Base-by-base conservation (phyloP, 2,797 vertebrate species). In the Coregonus sp. region DNA sequence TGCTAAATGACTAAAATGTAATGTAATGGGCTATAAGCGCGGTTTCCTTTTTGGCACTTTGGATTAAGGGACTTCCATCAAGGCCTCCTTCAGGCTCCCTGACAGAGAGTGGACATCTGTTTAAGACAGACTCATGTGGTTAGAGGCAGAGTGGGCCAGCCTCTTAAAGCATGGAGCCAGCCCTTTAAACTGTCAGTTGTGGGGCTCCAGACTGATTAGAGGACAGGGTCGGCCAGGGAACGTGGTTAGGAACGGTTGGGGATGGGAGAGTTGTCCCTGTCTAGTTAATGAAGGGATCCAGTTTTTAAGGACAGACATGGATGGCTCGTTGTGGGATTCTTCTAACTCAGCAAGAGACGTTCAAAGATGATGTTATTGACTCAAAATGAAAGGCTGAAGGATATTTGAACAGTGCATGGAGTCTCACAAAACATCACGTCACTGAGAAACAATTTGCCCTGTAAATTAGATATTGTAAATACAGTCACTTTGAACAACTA, bases 31-130 rank as follows among this genome's bases (percentile, higher is more conserved):
- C 16, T 4, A 78, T 47, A 47, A n/a, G 56, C 16, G 1, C 7
- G 0, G 16, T 25, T 66, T 31, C 25, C 1, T 31, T 35, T 29
- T 52, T 73, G 71, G n/a, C 65, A 69, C n/a, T 61, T 47, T 81
- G 0, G 74, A 74, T 29, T 37, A 80, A 47, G 11, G 14, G 76
- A 70, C 67, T n/a, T 35, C 25, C 56, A 59, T 18, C 4, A 5
- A 18, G 56, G 20, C 70, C 76, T 83, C 75, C 61, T 74, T 77
- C 74, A 12, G 52, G 18, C 73, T 12, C 20, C 72, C 77, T 80
- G 47, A 67, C 82, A 80, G 78, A 82, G 73, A 82, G 73, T 75
- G 37, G 87, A 85, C 87, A 88, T 89, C 85, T 89, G 89, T 35
- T 85, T 63, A 61, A 47, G 89, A 90, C 86, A 87, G 83, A 80